phyloP scores from a whole-genome alignment of 1,140 invertebrate species.

The Danaus plexippus region DNA sequence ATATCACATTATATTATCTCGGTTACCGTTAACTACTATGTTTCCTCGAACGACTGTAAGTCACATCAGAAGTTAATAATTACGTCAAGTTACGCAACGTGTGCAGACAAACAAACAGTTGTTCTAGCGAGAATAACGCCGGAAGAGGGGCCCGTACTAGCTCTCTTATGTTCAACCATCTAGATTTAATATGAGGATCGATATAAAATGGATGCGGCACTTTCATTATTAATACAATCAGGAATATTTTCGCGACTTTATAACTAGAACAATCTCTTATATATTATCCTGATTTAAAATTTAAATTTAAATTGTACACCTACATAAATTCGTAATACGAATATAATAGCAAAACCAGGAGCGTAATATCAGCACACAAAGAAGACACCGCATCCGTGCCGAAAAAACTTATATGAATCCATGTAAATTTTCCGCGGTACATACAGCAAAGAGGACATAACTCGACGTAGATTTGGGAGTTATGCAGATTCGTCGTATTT shows the following conservation, averaged over 20 bases:
- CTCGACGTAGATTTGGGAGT: slow-evolving; percentile 47
- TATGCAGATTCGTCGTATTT: slow-evolving; percentile 66
- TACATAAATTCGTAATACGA: too few relatives aligned
- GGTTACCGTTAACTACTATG: too few relatives aligned
- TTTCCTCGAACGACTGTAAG: too few relatives aligned
- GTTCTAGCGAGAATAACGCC: slow-evolving; percentile 45
- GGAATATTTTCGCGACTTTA: too few relatives aligned
- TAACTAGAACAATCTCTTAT: too few relatives aligned
- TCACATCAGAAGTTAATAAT: too few relatives aligned
- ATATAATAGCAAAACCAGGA: too few relatives aligned
- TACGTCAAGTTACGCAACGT: background rate
- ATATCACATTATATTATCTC: too few relatives aligned
- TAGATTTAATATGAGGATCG: slow-evolving; percentile 30
- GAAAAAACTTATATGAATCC: slow-evolving; percentile 8
- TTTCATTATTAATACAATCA: background rate
- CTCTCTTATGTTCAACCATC: slow-evolving; percentile 63
- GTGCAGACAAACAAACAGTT: slow-evolving; percentile 60
- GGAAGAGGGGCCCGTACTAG: slow-evolving; percentile 45
- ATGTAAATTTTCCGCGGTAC: slow-evolving; percentile 27
- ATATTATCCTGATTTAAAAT: too few relatives aligned
- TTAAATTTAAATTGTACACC: too few relatives aligned
- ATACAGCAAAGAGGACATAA: slow-evolving; percentile 32
- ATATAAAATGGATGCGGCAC: slow-evolving; percentile 29
- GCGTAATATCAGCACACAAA: too few relatives aligned
- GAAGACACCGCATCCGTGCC: too few relatives aligned